Conservation (phyloP, 1,140 invertebrate genomes). For the Mylabris phalerata region DNA sequence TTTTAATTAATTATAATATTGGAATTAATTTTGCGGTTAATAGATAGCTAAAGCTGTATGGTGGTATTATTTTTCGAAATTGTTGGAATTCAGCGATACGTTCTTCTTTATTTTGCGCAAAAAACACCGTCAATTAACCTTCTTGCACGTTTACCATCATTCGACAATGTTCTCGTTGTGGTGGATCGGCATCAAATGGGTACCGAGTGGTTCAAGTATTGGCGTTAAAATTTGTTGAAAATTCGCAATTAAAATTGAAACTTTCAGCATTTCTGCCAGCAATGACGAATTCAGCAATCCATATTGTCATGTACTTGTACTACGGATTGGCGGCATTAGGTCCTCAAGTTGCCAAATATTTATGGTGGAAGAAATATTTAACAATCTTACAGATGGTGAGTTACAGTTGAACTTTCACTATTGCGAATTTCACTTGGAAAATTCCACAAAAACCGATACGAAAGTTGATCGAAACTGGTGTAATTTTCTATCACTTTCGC, state of each 20-base stretch:
- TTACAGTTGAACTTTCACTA: neutral
- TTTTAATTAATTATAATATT: conserved; percentile 5
- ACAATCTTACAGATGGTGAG: conserved; percentile 72
- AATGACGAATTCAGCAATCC: conserved; percentile 86
- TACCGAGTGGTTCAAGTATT: conserved; percentile 86
- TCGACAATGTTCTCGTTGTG: conserved; percentile 87
- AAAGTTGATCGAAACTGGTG: neutral
- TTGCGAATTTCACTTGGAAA: neutral
- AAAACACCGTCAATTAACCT: conserved; percentile 80
- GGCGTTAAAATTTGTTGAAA: neutral
- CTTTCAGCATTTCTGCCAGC: conserved; percentile 74
- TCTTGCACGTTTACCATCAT: conserved; percentile 88
- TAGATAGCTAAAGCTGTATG: conserved; percentile 89
- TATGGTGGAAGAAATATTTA: conserved; percentile 94
- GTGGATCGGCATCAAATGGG: conserved; percentile 97
- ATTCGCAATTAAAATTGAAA: neutral
- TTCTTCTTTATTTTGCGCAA: conserved; percentile 86
- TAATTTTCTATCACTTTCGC: too few relatives aligned
- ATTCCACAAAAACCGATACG: too few relatives aligned
- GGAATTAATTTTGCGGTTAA: conserved; percentile 7
- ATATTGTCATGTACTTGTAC: conserved; percentile 91
- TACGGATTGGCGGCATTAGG: conserved; percentile 82
- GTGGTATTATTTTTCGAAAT: conserved; percentile 96
- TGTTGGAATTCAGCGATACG: conserved; percentile 90
- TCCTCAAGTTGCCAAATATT: conserved; percentile 65